These are phyloP conservation scores for Venusia cambrica DNA, from an alignment of 2,888 invertebrate genomes.

Conservation along the genomic window DNA sequence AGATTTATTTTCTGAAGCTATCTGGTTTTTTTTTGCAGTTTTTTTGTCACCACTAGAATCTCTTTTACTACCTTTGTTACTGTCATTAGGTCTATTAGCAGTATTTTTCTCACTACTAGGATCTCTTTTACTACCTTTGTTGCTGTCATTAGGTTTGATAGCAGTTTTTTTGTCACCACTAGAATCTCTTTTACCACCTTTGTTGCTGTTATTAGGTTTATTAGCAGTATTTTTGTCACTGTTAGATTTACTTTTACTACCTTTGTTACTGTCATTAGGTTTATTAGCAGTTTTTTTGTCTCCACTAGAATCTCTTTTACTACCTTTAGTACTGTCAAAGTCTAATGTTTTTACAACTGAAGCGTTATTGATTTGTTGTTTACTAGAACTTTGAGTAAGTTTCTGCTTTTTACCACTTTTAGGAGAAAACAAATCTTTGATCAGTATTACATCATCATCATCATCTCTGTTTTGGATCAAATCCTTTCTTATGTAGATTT, in stretches of 20 bases:
- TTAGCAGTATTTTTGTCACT: not conserved
- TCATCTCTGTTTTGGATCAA: slow-evolving; percentile 63
- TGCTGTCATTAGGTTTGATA: too few relatives aligned
- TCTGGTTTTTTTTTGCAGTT: not conserved
- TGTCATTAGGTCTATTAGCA: too few relatives aligned
- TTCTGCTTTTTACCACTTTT: slow-evolving; percentile 43
- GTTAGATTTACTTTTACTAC: not conserved
- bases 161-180: not conserved
- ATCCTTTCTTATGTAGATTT: slow-evolving; percentile 67
- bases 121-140: slow-evolving; percentile 17
- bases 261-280: slow-evolving; percentile 51
- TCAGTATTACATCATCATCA: slow-evolving; percentile 57
- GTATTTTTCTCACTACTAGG: not conserved
- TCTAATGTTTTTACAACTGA: slow-evolving; percentile 70
- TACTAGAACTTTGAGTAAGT: slow-evolving; percentile 29
- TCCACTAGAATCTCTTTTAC: not conserved
- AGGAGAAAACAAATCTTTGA: slow-evolving; percentile 66
- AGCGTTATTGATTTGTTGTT: slow-evolving; percentile 43
- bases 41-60: not conserved
- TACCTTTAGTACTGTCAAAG: slow-evolving; percentile 52
- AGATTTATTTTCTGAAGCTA: slow-evolving; percentile 2
- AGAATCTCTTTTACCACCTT: not conserved
- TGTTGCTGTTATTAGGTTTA: too few relatives aligned
- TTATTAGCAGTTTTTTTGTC: not conserved
- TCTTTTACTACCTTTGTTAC: too few relatives aligned